Conservation (phyloP, 1,140 invertebrate genomes). For the Piezodorus guildinii region DNA sequence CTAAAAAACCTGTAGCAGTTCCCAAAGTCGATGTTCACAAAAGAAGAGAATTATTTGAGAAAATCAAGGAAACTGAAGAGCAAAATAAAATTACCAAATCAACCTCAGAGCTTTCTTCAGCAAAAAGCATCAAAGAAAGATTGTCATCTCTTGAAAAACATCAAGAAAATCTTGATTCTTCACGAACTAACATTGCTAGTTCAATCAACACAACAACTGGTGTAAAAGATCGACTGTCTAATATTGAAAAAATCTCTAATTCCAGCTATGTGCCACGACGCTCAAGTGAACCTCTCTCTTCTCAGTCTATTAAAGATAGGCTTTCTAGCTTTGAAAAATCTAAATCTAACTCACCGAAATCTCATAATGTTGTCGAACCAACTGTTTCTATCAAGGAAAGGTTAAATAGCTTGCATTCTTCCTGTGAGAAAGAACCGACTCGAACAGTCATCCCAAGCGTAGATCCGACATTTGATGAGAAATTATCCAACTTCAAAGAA, state of each 20-base stretch:
- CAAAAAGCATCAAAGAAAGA: constrained; percentile 57
- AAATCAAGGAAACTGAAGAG: constrained; percentile 22
- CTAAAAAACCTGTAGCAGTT: constrained; percentile 43
- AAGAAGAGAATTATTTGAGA: constrained; percentile 70
- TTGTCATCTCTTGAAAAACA: constrained; percentile 50
- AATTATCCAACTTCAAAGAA: constrained; percentile 6
- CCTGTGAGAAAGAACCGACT: constrained; percentile 39
- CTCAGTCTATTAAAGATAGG: constrained; percentile 28
- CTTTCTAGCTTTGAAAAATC: constrained; percentile 27
- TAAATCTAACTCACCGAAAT: constrained; percentile 11
- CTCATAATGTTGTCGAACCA: constrained; percentile 17
- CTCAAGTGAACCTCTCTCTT: constrained; percentile 17
- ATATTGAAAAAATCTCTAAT: constrained; percentile 44
- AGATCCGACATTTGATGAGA: constrained; percentile 14
- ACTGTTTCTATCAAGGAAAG: constrained; percentile 39
- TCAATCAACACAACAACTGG: constrained; percentile 33
- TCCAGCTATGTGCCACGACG: neutral
- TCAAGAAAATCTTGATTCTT: constrained; percentile 29
- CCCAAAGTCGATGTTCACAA: constrained; percentile 72
- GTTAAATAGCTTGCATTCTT: constrained; percentile 40
- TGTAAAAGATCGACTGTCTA: constrained; percentile 48
- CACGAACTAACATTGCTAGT: constrained; percentile 22
- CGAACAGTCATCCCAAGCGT: constrained; percentile 30
- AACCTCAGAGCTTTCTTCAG: constrained; percentile 43
- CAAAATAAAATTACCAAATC: constrained; percentile 14